phyloP scores from a whole-genome alignment of 2,888 invertebrate genomes.

The Heteromyza rotundicornis region DNA sequence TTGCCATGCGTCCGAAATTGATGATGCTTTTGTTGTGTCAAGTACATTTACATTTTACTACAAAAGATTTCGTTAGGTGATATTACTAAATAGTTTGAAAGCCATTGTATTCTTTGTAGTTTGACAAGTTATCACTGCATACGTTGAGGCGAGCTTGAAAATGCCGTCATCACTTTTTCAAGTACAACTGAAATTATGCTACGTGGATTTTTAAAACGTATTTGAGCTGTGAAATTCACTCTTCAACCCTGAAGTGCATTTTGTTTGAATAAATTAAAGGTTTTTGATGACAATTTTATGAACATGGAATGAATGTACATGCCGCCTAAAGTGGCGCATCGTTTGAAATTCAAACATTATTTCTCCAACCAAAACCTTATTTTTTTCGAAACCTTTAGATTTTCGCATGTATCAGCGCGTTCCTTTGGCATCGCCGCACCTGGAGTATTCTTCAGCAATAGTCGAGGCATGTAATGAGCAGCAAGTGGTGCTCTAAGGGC shows the following conservation, averaged over 20 bases:
- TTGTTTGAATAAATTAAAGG: background rate
- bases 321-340: constrained; percentile 32
- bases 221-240: too few relatives aligned
- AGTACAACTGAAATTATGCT: background rate
- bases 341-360: constrained; percentile 30
- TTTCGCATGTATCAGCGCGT: background rate
- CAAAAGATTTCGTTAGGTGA: too few relatives aligned
- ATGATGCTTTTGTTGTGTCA: too few relatives aligned
- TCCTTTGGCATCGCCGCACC: constrained; percentile 19
- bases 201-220: too few relatives aligned
- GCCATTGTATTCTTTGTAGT: too few relatives aligned
- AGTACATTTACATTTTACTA: too few relatives aligned
- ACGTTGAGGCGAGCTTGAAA: background rate
- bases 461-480: constrained; percentile 56
- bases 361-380: constrained; percentile 12
- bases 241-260: too few relatives aligned
- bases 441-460: constrained; percentile 41
- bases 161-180: background rate
- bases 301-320: background rate
- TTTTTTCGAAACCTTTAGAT: constrained; percentile 9
- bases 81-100: too few relatives aligned
- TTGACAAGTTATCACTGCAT: too few relatives aligned
- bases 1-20: too few relatives aligned
- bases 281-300: background rate
- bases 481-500: constrained; percentile 45